Evolutionary conservation across 2,888 invertebrate species (phyloP).

Genomic region (Conops quadrifasciatus): DNA sequence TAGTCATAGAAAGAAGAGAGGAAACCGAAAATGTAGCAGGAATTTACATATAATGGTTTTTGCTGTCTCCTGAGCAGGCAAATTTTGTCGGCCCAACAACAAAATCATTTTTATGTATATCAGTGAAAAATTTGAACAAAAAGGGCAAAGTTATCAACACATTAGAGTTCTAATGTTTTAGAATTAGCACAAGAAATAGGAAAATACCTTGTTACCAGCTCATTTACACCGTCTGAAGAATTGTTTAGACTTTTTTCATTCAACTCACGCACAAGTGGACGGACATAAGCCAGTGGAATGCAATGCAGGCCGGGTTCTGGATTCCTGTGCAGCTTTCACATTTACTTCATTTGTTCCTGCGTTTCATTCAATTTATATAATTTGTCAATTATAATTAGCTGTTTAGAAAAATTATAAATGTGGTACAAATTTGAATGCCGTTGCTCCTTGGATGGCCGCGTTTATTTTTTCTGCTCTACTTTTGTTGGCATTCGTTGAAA

Average conservation of each 20-base stretch:
- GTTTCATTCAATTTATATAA: too few relatives aligned
- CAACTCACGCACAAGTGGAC: neutral
- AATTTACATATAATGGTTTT: too few relatives aligned
- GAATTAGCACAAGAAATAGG: too few relatives aligned
- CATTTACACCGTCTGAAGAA: too few relatives aligned
- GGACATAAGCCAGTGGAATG: neutral
- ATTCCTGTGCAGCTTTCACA: neutral
- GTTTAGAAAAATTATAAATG: neutral
- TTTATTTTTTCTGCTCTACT: conserved; percentile 24
- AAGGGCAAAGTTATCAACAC: too few relatives aligned
- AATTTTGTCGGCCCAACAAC: too few relatives aligned
- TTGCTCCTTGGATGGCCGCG: conserved; percentile 9
- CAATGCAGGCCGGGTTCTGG: neutral
- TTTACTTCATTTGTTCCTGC: neutral
- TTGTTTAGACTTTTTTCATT: neutral
- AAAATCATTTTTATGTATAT: conserved; percentile 12
- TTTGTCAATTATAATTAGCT: neutral
- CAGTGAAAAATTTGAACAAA: conserved; percentile 8
- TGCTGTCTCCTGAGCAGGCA: too few relatives aligned
- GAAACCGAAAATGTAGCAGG: too few relatives aligned
- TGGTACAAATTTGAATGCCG: conserved; percentile 1
- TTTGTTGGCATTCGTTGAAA: conserved; percentile 11
- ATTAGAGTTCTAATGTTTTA: too few relatives aligned
- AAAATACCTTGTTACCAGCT: too few relatives aligned
- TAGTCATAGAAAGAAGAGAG: too few relatives aligned